Conservation (phyloP, 2,888 invertebrate genomes). For the Oscheius sp. region DNA sequence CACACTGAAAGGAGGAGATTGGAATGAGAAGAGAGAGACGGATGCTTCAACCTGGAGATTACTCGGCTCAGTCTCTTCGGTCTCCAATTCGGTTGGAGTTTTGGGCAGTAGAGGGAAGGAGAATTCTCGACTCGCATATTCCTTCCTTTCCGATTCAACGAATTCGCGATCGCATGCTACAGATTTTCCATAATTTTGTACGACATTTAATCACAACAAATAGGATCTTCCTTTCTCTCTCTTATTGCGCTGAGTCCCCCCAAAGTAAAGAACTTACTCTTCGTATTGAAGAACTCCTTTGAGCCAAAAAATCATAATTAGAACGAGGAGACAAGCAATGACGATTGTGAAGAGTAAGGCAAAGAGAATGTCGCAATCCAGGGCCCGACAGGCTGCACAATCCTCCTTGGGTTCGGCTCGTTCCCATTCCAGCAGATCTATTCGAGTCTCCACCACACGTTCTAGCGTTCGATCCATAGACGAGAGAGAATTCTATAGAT, state of each 20-base stretch:
- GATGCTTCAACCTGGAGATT: constrained; percentile 27
- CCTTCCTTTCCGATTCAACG: constrained; percentile 48
- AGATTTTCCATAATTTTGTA: neutral
- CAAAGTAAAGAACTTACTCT: constrained; percentile 55
- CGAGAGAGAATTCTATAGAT: constrained; percentile 12
- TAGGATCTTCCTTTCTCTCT: no score
- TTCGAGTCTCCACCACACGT: constrained; percentile 62
- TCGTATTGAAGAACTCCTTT: constrained; percentile 66
- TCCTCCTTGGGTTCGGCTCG: constrained; percentile 53
- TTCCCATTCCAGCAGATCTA: constrained; percentile 61
- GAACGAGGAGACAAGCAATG: constrained; percentile 64
- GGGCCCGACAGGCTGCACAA: constrained; percentile 64
- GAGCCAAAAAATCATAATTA: constrained; percentile 69
- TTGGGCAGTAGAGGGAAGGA: constrained; percentile 62
- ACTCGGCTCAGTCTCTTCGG: neutral
- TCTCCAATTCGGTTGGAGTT: constrained; percentile 30
- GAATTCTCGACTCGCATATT: constrained; percentile 48
- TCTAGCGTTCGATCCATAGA: constrained; percentile 51
- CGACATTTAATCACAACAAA: constrained; percentile 15
- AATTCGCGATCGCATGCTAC: constrained; percentile 67
- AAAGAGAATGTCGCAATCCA: constrained; percentile 69
- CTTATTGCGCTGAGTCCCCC: neutral
- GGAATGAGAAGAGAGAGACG: no score
- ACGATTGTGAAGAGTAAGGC: constrained; percentile 68
- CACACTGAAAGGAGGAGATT: constrained; percentile 67